phyloP scores from a whole-genome alignment of 2,113 vertebrate species.

The Corythoichthys intestinalis region DNA sequence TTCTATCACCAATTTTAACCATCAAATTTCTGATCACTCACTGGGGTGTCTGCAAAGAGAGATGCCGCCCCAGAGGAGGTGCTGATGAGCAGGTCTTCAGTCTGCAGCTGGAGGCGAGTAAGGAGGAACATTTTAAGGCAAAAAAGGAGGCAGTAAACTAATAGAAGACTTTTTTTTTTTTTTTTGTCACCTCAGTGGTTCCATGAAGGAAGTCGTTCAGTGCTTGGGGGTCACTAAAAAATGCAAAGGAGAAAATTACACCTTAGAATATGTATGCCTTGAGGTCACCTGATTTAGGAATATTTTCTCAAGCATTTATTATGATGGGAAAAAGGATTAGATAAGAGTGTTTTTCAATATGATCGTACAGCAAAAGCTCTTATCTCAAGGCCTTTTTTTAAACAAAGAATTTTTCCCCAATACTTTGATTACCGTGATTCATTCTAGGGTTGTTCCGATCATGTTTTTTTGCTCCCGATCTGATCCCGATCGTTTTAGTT shows the following conservation, averaged over 20 bases:
- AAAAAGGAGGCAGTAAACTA: background rate
- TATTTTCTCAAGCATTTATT: too few relatives aligned
- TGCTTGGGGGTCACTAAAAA: constrained; percentile 76
- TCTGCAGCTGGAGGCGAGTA: constrained; percentile 71
- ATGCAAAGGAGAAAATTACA: constrained; percentile 2
- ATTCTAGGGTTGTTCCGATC: too few relatives aligned
- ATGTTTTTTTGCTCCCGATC: too few relatives aligned
- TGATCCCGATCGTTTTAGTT: too few relatives aligned
- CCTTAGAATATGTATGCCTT: background rate
- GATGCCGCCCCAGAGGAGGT: constrained; percentile 73
- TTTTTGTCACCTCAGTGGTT: constrained; percentile 72
- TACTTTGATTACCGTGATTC: too few relatives aligned
- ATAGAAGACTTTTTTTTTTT: background rate
- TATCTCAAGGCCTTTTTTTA: too few relatives aligned
- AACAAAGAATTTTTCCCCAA: too few relatives aligned
- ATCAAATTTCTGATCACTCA: constrained; percentile 51
- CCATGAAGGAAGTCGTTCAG: constrained; percentile 81
- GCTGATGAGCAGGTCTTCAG: constrained; percentile 78
- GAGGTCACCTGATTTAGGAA: too few relatives aligned
- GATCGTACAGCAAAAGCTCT: too few relatives aligned
- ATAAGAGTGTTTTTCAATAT: too few relatives aligned
- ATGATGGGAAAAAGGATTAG: too few relatives aligned
- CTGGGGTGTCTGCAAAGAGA: constrained; percentile 74
- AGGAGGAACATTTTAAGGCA: constrained; percentile 2
- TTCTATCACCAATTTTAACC: too few relatives aligned